Conservation (phyloP, 2,797 vertebrate genomes). For the Podarcis lilfordi region DNA sequence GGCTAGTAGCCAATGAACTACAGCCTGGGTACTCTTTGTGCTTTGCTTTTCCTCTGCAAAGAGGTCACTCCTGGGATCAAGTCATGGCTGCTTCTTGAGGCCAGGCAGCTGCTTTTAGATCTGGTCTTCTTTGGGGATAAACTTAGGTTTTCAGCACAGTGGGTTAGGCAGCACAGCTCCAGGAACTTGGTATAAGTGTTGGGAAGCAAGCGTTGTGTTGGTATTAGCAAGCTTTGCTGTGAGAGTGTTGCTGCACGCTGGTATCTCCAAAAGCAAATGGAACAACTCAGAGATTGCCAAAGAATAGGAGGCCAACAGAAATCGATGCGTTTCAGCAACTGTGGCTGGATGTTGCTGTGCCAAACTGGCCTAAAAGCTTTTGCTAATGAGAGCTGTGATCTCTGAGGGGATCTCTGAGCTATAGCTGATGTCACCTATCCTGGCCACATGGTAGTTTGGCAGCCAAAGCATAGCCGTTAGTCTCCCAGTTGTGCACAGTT, state of each 20-base stretch:
- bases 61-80: not conserved
- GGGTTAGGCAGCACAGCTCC: not conserved
- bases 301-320: not conserved
- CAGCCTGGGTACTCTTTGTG: too few relatives aligned
- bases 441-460: not conserved
- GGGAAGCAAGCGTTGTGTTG: too few relatives aligned
- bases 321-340: not conserved
- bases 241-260: fast-evolving
- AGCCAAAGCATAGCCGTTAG: not conserved
- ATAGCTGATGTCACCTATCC: fast-evolving
- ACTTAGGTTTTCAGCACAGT: not conserved
- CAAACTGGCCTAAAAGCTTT: not conserved
- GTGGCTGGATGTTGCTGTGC: not conserved
- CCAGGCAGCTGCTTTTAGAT: not conserved
- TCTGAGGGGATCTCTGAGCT: not conserved
- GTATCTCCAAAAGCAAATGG: not conserved
- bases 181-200: too few relatives aligned
- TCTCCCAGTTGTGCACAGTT: too few relatives aligned
- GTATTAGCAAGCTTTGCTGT: not conserved
- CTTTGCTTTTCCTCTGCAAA: not conserved
- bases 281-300: fast-evolving
- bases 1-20: not conserved
- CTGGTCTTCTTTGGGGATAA: not conserved
- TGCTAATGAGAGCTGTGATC: not conserved
- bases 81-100: not conserved